Evolutionary conservation across 2,888 invertebrate genomes (phyloP).

Genomic region (Lydus trimaculatus): DNA sequence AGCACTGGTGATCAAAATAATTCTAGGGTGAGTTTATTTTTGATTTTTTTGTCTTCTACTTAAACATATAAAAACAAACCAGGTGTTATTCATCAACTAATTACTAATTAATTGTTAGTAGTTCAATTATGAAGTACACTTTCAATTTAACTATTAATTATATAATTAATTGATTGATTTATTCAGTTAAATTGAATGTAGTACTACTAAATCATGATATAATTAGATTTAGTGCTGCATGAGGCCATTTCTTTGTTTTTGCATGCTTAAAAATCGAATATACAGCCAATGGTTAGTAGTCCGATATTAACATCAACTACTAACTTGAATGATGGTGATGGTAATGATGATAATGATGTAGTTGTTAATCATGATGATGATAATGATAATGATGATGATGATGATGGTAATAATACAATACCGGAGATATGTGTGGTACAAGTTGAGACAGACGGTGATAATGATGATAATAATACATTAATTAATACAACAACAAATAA

Average conservation of each 20-base stretch:
- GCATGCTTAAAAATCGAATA: constrained; percentile 41
- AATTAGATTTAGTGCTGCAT: neutral
- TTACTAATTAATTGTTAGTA: no score
- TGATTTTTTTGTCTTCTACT: neutral
- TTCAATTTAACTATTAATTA: neutral
- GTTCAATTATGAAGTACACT: neutral
- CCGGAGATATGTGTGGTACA: constrained; percentile 27
- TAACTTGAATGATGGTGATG: neutral
- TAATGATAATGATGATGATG: neutral
- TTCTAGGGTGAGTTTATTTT: constrained; percentile 55
- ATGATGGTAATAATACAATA: constrained; percentile 11
- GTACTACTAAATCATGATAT: neutral
- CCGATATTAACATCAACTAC: neutral
- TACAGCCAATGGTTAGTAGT: neutral
- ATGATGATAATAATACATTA: constrained; percentile 5
- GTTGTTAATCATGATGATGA: neutral
- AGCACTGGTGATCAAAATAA: constrained; percentile 49
- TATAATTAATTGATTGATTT: neutral
- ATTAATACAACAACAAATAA: neutral
- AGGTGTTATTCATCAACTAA: neutral
- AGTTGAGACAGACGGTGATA: neutral
- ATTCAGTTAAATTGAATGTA: neutral
- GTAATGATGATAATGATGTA: neutral
- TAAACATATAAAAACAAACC: neutral
- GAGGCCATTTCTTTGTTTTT: constrained; percentile 19